These are phyloP conservation scores for Centrocercus urophasianus DNA, from an alignment of 2,113 vertebrate species.

Conservation along the genomic window DNA sequence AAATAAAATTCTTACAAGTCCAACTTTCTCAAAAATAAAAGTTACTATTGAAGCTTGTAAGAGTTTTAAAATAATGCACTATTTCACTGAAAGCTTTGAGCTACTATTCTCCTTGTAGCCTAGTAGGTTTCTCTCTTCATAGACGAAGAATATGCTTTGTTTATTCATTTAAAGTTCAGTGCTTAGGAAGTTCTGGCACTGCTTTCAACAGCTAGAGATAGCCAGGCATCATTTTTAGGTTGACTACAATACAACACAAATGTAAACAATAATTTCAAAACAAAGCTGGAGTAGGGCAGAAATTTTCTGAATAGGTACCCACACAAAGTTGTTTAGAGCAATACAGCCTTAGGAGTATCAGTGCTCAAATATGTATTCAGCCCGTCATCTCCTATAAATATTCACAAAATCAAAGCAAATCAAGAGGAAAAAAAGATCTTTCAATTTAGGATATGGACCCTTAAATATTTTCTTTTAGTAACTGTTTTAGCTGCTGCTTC, in stretches of 20 bases:
- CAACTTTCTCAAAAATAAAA: background rate
- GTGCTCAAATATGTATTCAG: slow-evolving; percentile 33
- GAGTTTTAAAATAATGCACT: background rate
- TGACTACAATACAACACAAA: background rate
- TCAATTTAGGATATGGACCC: slow-evolving; percentile 23
- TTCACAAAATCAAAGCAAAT: slow-evolving; percentile 32
- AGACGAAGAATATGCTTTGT: background rate
- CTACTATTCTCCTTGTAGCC: background rate
- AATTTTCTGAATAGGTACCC: background rate
- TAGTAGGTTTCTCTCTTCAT: background rate
- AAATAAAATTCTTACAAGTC: background rate
- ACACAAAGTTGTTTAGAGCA: background rate
- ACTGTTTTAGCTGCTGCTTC: background rate
- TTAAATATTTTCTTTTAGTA: slow-evolving; percentile 2
- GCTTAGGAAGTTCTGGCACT: background rate
- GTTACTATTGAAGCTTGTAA: background rate
- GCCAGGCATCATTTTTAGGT: background rate
- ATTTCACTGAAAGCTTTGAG: background rate
- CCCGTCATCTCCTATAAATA: slow-evolving; percentile 34
- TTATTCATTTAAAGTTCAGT: background rate
- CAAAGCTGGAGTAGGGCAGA: background rate
- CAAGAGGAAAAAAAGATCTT: background rate
- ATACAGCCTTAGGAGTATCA: background rate
- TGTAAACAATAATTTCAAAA: slow-evolving; percentile 17
- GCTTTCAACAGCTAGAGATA: background rate